Evolutionary conservation across 2,113 vertebrate species (phyloP).

Genomic region (Atractosteus spatula): DNA sequence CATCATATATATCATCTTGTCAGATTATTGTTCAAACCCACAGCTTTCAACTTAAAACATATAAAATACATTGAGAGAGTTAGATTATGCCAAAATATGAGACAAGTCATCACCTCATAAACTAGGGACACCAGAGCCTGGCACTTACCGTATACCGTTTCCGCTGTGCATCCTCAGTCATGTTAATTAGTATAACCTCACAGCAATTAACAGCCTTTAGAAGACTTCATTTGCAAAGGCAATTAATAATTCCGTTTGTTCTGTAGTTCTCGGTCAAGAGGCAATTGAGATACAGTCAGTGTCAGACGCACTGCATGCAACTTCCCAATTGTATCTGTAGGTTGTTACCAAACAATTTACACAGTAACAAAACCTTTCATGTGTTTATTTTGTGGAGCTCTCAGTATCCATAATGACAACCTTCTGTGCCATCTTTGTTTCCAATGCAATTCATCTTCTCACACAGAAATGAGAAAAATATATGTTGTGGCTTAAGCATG

Average conservation of each 20-base stretch:
- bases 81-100: conserved; percentile 65
- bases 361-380: too few species aligned
- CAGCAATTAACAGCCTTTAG: conserved; percentile 59
- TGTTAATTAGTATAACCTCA: conserved; percentile 66
- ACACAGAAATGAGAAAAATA: too few species aligned
- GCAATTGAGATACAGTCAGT: conserved; percentile 31
- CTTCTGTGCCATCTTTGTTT: too few species aligned
- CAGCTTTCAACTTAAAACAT: neutral
- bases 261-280: conserved; percentile 21
- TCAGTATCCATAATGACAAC: too few species aligned
- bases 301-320: conserved; percentile 2
- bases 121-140: conserved; percentile 55
- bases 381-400: too few species aligned
- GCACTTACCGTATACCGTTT: conserved; percentile 27
- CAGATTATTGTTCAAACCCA: too few species aligned
- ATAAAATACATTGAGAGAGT: conserved; percentile 61
- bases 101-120: conserved; percentile 57
- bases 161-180: conserved; percentile 49
- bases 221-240: neutral
- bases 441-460: too few species aligned
- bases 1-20: too few species aligned
- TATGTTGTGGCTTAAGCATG: too few species aligned
- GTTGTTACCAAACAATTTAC: too few species aligned
- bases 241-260: conserved; percentile 20
- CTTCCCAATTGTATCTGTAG: neutral